A percentile compares a stretch with the other conserved stretches of the same genome.
Conservation (phyloP, 2,888 invertebrate species). For the Iphiclides podalirius region DNA sequence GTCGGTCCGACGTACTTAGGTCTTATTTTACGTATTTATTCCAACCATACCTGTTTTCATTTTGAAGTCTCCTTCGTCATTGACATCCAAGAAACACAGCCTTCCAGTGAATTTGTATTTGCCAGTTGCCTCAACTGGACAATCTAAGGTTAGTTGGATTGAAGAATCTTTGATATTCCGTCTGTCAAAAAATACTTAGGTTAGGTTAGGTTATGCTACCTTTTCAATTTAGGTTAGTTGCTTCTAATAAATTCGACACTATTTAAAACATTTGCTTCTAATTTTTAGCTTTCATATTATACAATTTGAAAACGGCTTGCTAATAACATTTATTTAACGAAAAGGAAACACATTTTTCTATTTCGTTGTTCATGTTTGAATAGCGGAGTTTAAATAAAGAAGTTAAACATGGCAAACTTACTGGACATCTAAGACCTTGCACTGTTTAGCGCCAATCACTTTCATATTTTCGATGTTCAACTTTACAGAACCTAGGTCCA, state of each 20-base stretch:
- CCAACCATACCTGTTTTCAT: conserved; percentile 15
- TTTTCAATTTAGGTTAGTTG: no score
- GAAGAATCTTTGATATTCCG: conserved; percentile 3
- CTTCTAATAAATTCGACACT: no score
- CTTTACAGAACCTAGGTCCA: conserved; percentile 11
- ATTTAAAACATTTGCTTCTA: no score
- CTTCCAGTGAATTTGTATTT: conserved; percentile 11
- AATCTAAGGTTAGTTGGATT: conserved; percentile 7
- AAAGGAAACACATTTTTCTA: no score
- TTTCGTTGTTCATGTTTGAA: no score
- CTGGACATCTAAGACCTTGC: conserved; percentile 3
- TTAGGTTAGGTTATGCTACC: no score
- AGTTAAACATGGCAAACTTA: neutral
- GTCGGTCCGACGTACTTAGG: no score
- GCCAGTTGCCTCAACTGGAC: conserved; percentile 12
- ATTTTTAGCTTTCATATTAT: no score
- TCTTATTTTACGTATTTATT: no score
- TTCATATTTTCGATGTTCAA: conserved; percentile 3
- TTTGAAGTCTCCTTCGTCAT: conserved; percentile 10
- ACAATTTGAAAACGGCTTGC: no score
- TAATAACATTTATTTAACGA: no score
- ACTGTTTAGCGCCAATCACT: conserved; percentile 7
- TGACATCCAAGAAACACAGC: conserved; percentile 12
- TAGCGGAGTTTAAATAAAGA: neutral
- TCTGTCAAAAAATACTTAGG: conserved; percentile 1